Evolutionary conservation across 2,113 vertebrate species (phyloP).

Genomic region (Callocephalon fimbriatum): DNA sequence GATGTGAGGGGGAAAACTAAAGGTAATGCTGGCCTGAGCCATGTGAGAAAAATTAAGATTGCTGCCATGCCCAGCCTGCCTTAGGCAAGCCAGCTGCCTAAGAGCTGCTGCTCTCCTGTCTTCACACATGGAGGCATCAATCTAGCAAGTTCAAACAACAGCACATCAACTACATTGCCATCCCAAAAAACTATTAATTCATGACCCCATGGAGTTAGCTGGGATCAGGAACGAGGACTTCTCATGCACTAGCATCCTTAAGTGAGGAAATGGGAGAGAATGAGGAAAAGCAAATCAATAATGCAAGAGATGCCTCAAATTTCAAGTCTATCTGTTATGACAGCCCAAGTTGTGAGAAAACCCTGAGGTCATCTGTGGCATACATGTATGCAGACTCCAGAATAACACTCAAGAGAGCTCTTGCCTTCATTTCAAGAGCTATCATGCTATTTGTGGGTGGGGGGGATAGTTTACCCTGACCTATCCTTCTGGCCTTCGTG

Average conservation of each 20-base stretch:
- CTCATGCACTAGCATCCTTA: not conserved
- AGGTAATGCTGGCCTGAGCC: not conserved
- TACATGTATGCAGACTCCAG: not conserved
- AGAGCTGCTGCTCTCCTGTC: not conserved
- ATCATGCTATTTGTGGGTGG: rapidly evolving
- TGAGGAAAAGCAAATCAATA: not conserved
- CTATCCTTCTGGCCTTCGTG: rapidly evolving
- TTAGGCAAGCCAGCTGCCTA: not conserved
- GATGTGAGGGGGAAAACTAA: not conserved
- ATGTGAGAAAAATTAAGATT: not conserved
- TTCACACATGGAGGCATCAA: rapidly evolving
- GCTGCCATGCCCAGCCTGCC: not conserved
- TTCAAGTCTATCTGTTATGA: not conserved
- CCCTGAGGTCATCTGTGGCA: not conserved
- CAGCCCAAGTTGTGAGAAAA: not conserved
- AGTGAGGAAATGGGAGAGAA: not conserved
- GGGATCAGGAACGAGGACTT: not conserved
- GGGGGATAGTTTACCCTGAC: rapidly evolving
- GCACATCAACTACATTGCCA: not conserved
- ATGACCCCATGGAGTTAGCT: not conserved
- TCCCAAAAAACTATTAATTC: not conserved
- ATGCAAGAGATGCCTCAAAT: not conserved
- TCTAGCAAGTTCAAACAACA: not conserved
- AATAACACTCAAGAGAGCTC: rapidly evolving
- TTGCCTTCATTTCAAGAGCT: not conserved